Percentiles rank a stretch among this genome's conserved stretches.
Conservation (phyloP, 2,888 invertebrate species). For the Macrostomum cliftonense region DNA sequence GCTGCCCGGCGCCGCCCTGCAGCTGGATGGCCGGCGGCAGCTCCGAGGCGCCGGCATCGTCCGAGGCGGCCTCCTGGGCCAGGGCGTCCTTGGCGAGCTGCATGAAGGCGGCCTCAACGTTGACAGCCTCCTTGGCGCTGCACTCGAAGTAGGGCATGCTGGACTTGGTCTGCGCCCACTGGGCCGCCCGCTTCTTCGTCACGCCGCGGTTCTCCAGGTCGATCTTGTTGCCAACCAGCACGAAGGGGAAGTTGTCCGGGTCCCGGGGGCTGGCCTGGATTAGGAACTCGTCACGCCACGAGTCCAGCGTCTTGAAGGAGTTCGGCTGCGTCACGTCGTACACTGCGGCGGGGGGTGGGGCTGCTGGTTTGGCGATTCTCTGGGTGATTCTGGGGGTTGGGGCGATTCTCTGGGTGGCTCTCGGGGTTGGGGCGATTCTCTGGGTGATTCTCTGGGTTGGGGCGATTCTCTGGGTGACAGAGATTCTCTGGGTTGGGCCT, state of each 20-base stretch:
- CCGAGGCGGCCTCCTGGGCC: conserved; percentile 46
- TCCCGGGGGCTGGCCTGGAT: conserved; percentile 71
- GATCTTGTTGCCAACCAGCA: conserved; percentile 90
- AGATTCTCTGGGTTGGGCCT: too few relatives aligned
- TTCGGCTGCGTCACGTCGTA: conserved; percentile 95
- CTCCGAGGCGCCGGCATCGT: too few relatives aligned
- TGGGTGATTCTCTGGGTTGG: too few relatives aligned
- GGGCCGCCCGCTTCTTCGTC: conserved; percentile 50
- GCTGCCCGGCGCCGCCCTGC: too few relatives aligned
- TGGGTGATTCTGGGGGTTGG: too few relatives aligned
- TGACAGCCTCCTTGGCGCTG: conserved; percentile 93
- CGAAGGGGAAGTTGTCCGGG: conserved; percentile 97
- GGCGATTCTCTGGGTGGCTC: too few relatives aligned
- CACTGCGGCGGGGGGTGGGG: conserved; percentile 40
- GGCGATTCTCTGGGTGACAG: too few relatives aligned
- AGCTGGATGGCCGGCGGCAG: too few relatives aligned
- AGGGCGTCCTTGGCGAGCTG: conserved; percentile 93
- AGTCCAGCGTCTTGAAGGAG: conserved; percentile 93
- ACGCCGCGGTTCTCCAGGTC: conserved; percentile 74
- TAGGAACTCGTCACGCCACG: conserved; percentile 77
- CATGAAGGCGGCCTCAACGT: conserved; percentile 95
- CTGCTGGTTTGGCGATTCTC: neutral
- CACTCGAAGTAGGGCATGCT: conserved; percentile 98
- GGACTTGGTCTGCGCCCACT: conserved; percentile 97
- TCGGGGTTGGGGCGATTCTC: too few relatives aligned